phyloP scores from a whole-genome alignment of 2,113 vertebrate genomes.

The Takifugu bimaculatus region DNA sequence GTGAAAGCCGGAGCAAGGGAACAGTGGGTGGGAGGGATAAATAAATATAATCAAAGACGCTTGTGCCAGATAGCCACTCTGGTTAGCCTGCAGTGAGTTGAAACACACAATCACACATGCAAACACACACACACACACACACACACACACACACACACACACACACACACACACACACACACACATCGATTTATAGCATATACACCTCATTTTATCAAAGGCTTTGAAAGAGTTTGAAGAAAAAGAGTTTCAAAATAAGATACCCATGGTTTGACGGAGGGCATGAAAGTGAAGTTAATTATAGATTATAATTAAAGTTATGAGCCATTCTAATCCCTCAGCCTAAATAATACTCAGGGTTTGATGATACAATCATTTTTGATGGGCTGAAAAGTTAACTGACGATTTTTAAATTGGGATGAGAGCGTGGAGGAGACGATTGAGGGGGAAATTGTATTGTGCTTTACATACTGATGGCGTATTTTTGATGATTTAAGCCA shows the following conservation, averaged over 20 bases:
- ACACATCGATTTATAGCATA: conserved; percentile 21
- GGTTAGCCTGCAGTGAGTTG: conserved; percentile 42
- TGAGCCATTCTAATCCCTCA: conserved; percentile 30
- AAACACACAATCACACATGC: conserved; percentile 2
- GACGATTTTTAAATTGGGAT: conserved; percentile 24
- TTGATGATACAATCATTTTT: conserved; percentile 41
- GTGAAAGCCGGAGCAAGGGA: conserved; percentile 6
- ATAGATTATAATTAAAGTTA: conserved; percentile 39
- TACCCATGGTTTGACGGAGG: conserved; percentile 6
- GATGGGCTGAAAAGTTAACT: conserved; percentile 18
- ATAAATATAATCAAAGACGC: conserved; percentile 62
- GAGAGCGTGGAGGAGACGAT: conserved; percentile 15
- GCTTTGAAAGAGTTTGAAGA: conserved; percentile 18
- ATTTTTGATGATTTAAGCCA: background rate
- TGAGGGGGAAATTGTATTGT: conserved; percentile 5
- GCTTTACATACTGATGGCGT: background rate
- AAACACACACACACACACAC: conserved; percentile 32
- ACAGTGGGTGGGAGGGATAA: conserved; percentile 41
- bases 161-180: conserved; percentile 26
- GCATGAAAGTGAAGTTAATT: conserved; percentile 31
- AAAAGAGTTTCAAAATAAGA: conserved; percentile 30
- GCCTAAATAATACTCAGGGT: conserved; percentile 19
- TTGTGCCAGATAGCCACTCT: conserved; percentile 61
- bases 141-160: conserved; percentile 23
- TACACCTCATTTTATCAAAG: conserved; percentile 10